Conservation (phyloP, 2,113 vertebrate species). For the Chiloscyllium plagiosum region DNA sequence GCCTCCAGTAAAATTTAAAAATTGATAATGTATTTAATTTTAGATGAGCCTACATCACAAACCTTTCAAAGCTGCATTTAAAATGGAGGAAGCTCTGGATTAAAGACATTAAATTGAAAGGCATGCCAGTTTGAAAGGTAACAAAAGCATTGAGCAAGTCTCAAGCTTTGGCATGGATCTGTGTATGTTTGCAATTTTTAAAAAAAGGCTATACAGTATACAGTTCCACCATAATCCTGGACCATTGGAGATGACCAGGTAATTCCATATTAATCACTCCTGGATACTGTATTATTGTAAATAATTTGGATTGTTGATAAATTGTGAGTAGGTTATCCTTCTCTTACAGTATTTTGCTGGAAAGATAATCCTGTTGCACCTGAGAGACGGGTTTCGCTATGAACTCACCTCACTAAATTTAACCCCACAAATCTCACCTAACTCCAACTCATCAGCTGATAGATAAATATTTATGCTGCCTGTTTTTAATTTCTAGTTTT, state of each 20-base stretch:
- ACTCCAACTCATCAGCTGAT: neutral
- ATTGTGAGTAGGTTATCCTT: neutral
- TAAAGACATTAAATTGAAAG: conserved; percentile 27
- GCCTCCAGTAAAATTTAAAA: conserved; percentile 39
- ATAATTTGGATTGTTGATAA: neutral
- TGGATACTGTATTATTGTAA: neutral
- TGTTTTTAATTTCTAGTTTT: neutral
- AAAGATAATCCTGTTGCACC: neutral
- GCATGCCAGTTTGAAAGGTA: conserved; percentile 16
- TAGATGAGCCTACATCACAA: conserved; percentile 38
- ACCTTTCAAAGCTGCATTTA: conserved; percentile 7
- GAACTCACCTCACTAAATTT: neutral
- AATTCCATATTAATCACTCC: neutral
- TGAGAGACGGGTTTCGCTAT: neutral
- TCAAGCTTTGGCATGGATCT: neutral
- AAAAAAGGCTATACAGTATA: neutral
- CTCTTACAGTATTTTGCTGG: neutral
- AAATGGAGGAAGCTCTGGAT: conserved; percentile 15
- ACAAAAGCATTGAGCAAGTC: neutral
- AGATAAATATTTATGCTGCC: neutral
- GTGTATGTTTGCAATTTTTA: neutral
- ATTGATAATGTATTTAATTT: conserved; percentile 44
- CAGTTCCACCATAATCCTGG: neutral
- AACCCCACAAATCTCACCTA: neutral
- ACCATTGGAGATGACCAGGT: neutral